Conservation (phyloP, 2,113 vertebrate genomes). For the Paradisaea rubra region DNA sequence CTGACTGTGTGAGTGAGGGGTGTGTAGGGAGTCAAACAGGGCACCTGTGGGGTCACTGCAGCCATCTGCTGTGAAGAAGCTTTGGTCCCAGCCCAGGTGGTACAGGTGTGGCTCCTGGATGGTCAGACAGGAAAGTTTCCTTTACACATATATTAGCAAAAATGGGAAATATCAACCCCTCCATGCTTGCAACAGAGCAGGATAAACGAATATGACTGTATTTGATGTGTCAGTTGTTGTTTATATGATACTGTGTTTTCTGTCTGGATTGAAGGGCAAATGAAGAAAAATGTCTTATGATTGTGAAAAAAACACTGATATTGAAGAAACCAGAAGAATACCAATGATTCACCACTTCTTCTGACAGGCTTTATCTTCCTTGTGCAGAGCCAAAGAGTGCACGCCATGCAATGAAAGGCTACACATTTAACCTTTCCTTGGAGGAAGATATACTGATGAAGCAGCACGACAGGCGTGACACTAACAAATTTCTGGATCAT, state of each 20-base stretch:
- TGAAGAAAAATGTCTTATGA: neutral
- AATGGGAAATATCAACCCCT: neutral
- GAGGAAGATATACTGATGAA: neutral
- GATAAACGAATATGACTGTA: neutral
- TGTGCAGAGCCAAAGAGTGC: neutral
- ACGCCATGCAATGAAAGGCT: neutral
- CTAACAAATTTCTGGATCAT: neutral
- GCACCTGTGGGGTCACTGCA: neutral
- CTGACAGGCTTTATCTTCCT: neutral
- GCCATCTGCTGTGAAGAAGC: accelerated
- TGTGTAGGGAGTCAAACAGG: neutral
- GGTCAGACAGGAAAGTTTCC: neutral
- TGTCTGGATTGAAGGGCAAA: neutral
- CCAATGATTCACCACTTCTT: neutral
- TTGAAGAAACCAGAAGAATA: neutral
- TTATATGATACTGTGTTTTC: neutral
- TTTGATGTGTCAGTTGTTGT: neutral
- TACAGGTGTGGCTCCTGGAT: neutral
- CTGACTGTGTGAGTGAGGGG: neutral
- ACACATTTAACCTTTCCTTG: neutral
- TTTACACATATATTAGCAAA: neutral
- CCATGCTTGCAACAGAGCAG: neutral
- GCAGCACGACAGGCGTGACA: neutral
- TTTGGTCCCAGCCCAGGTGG: neutral
- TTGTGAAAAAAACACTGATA: neutral